Conservation (phyloP, 2,888 invertebrate species). For the Clepsis dumicolana region DNA sequence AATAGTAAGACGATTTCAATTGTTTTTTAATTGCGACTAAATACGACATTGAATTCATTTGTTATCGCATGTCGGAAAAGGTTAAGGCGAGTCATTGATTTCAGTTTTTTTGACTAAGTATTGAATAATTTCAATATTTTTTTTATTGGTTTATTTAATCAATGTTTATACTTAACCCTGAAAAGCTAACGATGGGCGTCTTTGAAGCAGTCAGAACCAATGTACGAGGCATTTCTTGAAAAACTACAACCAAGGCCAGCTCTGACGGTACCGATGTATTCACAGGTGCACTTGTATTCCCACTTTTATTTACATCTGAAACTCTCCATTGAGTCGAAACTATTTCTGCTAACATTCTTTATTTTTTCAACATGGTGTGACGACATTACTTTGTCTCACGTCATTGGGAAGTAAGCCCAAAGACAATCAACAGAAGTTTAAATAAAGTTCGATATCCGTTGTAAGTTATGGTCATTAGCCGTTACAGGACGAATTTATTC, state of each 20-base stretch:
- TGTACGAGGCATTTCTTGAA: slow-evolving; percentile 22
- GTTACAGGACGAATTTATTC: not conserved
- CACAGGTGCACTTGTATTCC: slow-evolving; percentile 38
- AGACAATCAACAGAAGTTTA: not conserved
- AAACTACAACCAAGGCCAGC: slow-evolving; percentile 30
- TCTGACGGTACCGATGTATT: slow-evolving; percentile 24
- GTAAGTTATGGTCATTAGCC: not conserved
- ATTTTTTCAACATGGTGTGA: not conserved
- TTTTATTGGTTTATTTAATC: not conserved
- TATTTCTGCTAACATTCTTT: not conserved
- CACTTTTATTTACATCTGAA: slow-evolving; percentile 29
- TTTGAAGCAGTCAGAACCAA: not conserved
- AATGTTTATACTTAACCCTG: not conserved
- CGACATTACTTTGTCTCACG: not conserved
- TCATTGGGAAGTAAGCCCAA: not conserved
- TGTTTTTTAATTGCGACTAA: not conserved
- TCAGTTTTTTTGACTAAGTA: not conserved
- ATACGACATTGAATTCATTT: not conserved
- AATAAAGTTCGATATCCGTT: slow-evolving; percentile 1
- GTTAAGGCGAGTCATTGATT: not conserved
- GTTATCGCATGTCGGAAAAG: not conserved
- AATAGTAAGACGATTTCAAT: not conserved
- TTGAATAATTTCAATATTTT: not conserved
- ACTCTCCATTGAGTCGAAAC: slow-evolving; percentile 11
- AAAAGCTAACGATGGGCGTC: not conserved